Evolutionary conservation across 2,113 vertebrate genomes (phyloP).

Genomic region (Phoxinus phoxinus): DNA sequence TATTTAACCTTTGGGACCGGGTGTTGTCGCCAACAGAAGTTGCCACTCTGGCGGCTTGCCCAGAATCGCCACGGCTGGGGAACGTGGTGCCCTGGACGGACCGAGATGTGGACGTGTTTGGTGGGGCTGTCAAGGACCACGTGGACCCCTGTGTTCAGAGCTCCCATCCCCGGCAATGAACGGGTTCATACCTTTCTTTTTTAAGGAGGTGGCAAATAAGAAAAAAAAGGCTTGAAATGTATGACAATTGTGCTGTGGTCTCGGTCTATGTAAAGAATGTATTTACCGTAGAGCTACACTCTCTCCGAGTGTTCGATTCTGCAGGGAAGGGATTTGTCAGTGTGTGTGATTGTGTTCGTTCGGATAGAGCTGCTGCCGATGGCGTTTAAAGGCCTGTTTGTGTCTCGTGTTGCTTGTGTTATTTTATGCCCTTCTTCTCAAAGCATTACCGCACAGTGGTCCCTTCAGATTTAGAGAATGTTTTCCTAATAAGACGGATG

Average conservation of each 20-base stretch:
- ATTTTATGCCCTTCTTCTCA: constrained; percentile 12
- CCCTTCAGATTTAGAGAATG: constrained; percentile 15
- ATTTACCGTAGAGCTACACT: constrained; percentile 32
- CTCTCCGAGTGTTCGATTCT: constrained; percentile 18
- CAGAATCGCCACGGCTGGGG: constrained; percentile 78
- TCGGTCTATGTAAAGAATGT: constrained; percentile 10
- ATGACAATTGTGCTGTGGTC: background rate
- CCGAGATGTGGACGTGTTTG: constrained; percentile 86
- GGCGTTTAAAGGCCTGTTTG: constrained; percentile 57
- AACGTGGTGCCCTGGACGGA: constrained; percentile 93
- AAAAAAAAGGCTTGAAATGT: background rate
- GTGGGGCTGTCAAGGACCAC: constrained; percentile 85
- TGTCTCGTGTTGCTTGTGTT: constrained; percentile 51
- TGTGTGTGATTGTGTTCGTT: constrained; percentile 42
- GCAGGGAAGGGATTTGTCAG: constrained; percentile 15
- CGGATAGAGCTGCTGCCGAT: constrained; percentile 60
- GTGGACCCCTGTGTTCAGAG: constrained; percentile 82
- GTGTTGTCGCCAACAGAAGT: constrained; percentile 85
- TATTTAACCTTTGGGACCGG: constrained; percentile 95
- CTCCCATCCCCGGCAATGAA: constrained; percentile 79
- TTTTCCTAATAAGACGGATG: background rate
- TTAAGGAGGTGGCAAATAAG: background rate
- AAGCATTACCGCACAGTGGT: background rate
- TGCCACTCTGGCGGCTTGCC: constrained; percentile 87
- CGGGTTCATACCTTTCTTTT: constrained; percentile 38